These are phyloP conservation scores for Poecilia latipinna DNA, from an alignment of 2,113 vertebrate genomes.

Conservation along the genomic window DNA sequence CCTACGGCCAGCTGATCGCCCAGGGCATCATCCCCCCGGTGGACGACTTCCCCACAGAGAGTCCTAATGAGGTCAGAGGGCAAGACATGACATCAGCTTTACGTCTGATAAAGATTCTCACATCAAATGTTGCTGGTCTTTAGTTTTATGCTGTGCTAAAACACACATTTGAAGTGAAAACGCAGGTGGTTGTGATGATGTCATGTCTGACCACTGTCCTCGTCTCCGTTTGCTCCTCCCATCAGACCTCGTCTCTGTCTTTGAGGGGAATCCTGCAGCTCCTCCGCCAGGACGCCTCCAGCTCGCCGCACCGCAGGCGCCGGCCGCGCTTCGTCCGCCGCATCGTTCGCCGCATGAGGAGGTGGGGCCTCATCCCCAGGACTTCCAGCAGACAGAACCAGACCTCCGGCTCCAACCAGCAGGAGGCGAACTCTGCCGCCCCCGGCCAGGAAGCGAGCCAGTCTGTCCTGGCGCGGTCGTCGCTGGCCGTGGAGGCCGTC, in stretches of 20 bases:
- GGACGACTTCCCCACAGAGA: constrained; percentile 91
- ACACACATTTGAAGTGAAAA: too few species aligned
- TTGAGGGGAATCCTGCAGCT: constrained; percentile 88
- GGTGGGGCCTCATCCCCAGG: constrained; percentile 86
- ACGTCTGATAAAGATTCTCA: not conserved
- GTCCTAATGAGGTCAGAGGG: constrained; percentile 84
- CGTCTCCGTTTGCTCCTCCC: not conserved
- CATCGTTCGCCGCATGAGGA: constrained; percentile 83
- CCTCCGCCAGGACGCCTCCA: constrained; percentile 83
- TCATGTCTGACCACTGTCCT: not conserved
- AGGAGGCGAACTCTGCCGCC: constrained; percentile 56
- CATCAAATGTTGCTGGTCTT: too few species aligned
- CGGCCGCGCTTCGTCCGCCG: constrained; percentile 84
- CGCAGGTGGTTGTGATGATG: not conserved
- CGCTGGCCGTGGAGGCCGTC: constrained; percentile 73
- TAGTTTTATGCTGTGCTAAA: too few species aligned
- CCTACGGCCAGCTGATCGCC: constrained; percentile 91
- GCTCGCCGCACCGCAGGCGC: constrained; percentile 78
- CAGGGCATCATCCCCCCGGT: constrained; percentile 91
- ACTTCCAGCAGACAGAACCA: constrained; percentile 71
- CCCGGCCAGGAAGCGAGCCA: constrained; percentile 58
- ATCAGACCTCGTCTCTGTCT: constrained; percentile 85
- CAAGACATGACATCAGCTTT: not conserved
- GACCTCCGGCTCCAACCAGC: constrained; percentile 57
- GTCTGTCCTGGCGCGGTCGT: constrained; percentile 59